phyloP scores from a whole-genome alignment of 2,888 invertebrate species.

The Hetaerina titia region DNA sequence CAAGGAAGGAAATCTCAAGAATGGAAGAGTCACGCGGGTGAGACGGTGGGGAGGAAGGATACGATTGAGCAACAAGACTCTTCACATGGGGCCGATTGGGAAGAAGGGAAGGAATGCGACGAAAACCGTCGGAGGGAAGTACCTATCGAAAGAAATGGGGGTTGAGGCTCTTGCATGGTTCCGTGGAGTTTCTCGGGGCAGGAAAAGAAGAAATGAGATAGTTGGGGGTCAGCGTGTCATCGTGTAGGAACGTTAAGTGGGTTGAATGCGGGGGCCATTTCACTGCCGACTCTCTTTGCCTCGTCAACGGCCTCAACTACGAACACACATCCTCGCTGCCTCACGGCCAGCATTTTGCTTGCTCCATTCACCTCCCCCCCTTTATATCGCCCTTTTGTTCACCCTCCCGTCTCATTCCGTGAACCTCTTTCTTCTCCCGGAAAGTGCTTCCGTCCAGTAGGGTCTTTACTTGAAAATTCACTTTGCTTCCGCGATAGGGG shows the following conservation, averaged over 20 bases:
- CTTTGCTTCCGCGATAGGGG: not conserved
- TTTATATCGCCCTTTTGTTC: slow-evolving; percentile 11
- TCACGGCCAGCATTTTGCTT: not conserved
- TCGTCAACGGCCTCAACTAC: not conserved
- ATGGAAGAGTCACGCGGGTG: not conserved
- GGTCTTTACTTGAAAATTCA: not conserved
- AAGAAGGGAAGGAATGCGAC: not conserved
- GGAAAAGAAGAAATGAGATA: not conserved
- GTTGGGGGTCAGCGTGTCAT: slow-evolving; percentile 47
- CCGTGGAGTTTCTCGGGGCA: not conserved
- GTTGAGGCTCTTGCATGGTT: not conserved
- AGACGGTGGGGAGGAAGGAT: not conserved
- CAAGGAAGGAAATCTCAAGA: not conserved
- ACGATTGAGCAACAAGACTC: not conserved
- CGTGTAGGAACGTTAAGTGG: slow-evolving; percentile 37
- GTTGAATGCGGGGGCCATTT: not conserved
- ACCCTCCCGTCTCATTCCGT: not conserved
- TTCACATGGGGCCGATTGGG: not conserved
- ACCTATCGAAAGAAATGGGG: not conserved
- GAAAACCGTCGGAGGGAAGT: not conserved
- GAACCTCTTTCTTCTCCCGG: not conserved
- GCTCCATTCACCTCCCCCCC: not conserved
- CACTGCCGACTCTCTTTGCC: not conserved
- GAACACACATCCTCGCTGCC: not conserved
- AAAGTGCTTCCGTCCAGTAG: not conserved